Conservation (phyloP, 23 tunicate species). For the Ascidia mentula region DNA sequence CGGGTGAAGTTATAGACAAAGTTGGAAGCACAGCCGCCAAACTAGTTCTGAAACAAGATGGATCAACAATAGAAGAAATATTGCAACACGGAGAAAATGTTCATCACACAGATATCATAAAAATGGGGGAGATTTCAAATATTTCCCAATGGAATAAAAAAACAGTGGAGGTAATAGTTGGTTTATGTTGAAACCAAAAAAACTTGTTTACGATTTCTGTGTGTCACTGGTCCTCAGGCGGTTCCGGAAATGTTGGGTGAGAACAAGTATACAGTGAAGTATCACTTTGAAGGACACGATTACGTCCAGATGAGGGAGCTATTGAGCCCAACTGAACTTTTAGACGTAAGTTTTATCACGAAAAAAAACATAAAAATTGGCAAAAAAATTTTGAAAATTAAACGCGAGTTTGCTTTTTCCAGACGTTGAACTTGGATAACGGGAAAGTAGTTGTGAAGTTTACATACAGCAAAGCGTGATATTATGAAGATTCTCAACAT, state of each 20-base stretch:
- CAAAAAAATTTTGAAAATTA: not conserved
- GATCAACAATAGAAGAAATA: not conserved
- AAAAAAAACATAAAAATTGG: not conserved
- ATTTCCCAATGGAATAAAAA: not conserved
- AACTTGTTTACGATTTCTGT: too few species aligned
- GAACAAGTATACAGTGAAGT: not conserved
- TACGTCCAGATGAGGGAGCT: not conserved
- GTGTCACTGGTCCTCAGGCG: too few species aligned
- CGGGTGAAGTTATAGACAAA: not conserved
- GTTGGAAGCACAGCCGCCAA: not conserved
- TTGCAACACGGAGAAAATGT: not conserved
- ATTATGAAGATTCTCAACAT: too few species aligned
- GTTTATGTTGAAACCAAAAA: too few species aligned
- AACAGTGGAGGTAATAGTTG: not conserved
- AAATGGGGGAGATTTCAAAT: not conserved
- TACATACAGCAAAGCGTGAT: not conserved
- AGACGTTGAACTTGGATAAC: not conserved
- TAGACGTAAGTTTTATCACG: not conserved
- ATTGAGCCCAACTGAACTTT: not conserved
- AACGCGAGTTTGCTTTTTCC: not conserved
- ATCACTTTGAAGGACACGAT: constrained; percentile 3
- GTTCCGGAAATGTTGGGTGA: not conserved
- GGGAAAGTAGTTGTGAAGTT: not conserved
- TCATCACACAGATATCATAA: not conserved
- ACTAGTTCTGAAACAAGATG: not conserved